Evolutionary conservation across 2,888 invertebrate species (phyloP).

Genomic region (Sepioteuthis lessoniana): DNA sequence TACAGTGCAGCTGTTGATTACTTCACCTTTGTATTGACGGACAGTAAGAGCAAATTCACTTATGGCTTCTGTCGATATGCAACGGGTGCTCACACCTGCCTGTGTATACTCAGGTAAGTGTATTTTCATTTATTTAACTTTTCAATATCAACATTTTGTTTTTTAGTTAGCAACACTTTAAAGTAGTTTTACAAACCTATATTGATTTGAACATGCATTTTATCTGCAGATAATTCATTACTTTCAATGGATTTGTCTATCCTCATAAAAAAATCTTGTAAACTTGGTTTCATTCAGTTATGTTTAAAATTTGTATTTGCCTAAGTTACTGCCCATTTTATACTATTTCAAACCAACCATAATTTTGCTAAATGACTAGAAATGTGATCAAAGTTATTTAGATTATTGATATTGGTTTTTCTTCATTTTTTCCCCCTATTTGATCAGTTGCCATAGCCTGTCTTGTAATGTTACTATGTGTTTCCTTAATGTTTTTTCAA

Average conservation of each 20-base stretch:
- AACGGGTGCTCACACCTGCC: slow-evolving; percentile 88
- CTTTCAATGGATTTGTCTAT: neutral
- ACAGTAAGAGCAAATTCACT: slow-evolving; percentile 94
- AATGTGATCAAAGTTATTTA: neutral
- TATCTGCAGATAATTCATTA: neutral
- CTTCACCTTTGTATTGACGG: slow-evolving; percentile 97
- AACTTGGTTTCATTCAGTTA: neutral
- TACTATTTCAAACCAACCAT: no score
- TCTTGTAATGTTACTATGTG: neutral
- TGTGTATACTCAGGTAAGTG: slow-evolving; percentile 76
- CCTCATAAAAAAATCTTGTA: neutral
- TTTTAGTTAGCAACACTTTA: neutral
- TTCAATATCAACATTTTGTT: neutral
- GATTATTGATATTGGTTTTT: neutral
- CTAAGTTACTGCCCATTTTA: no score
- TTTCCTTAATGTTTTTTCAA: neutral
- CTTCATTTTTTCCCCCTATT: neutral
- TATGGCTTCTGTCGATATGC: slow-evolving; percentile 98
- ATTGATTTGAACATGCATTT: neutral
- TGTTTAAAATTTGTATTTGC: no score
- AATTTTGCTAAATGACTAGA: neutral
- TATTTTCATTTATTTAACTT: neutral
- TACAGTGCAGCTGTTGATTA: slow-evolving; percentile 84
- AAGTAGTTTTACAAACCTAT: neutral
- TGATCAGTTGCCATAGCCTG: neutral